Conservation (phyloP, 2,888 invertebrate species). For the Epistrophe eligans region DNA sequence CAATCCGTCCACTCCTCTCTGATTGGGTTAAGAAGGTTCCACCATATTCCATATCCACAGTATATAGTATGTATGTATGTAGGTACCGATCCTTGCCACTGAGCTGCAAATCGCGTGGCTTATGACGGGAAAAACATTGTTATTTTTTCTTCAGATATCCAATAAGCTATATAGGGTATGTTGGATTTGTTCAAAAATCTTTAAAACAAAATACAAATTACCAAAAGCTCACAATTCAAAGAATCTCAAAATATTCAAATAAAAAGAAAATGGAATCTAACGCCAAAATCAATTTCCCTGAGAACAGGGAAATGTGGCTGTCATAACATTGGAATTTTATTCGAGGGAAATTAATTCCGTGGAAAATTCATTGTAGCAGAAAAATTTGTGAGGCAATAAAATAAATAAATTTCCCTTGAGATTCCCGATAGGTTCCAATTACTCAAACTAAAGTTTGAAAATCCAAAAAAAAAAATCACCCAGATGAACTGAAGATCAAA, state of each 20-base stretch:
- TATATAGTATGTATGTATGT: too few relatives aligned
- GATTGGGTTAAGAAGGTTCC: slow-evolving; percentile 44
- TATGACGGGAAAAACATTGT: slow-evolving; percentile 50
- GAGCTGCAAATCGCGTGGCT: slow-evolving; percentile 58
- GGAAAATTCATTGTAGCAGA: too few relatives aligned
- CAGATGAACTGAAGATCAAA: too few relatives aligned
- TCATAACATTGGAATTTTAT: too few relatives aligned
- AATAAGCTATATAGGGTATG: slow-evolving; percentile 6
- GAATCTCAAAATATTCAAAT: not conserved
- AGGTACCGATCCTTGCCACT: slow-evolving; percentile 18
- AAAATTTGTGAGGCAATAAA: too few relatives aligned
- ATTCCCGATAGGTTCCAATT: too few relatives aligned
- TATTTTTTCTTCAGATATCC: not conserved
- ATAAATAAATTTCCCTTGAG: too few relatives aligned
- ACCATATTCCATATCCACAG: not conserved
- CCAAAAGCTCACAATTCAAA: not conserved
- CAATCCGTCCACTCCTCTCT: slow-evolving; percentile 57
- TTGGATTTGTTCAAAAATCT: not conserved
- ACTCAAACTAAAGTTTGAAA: too few relatives aligned
- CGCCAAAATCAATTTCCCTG: too few relatives aligned
- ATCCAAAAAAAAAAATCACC: too few relatives aligned
- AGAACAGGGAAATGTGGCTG: too few relatives aligned
- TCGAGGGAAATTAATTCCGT: too few relatives aligned
- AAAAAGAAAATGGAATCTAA: not conserved
- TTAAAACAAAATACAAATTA: not conserved